phyloP scores from a whole-genome alignment of 2,113 vertebrate species.

The Redunca redunca region DNA sequence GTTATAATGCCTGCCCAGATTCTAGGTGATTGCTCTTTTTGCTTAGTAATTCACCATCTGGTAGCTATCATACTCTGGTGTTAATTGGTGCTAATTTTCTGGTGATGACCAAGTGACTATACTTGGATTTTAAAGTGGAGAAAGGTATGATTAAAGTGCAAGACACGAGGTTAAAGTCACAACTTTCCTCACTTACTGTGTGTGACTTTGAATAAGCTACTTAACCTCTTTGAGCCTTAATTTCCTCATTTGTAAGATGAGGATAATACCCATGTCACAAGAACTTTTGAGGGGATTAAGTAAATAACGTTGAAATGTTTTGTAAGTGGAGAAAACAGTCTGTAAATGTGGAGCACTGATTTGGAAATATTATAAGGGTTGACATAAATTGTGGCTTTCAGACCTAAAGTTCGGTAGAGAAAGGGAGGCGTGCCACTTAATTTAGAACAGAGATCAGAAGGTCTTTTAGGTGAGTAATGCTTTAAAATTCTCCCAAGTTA shows the following conservation, averaged over 20 bases:
- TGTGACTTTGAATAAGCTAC: slow-evolving; percentile 16
- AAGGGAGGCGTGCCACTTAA: not conserved
- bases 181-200: not conserved
- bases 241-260: slow-evolving; percentile 25
- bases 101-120: slow-evolving; percentile 20
- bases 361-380: not conserved
- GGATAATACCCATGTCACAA: not conserved
- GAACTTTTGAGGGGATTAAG: slow-evolving; percentile 19
- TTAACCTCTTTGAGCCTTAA: slow-evolving; percentile 12
- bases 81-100: slow-evolving; percentile 64
- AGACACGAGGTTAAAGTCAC: not conserved
- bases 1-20: not conserved
- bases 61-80: slow-evolving; percentile 1
- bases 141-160: slow-evolving; percentile 35
- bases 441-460: not conserved
- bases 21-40: slow-evolving; percentile 13
- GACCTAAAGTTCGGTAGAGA: not conserved
- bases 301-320: slow-evolving; percentile 34
- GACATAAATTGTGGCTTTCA: not conserved
- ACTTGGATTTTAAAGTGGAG: slow-evolving; percentile 41
- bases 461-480: not conserved
- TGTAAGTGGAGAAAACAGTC: not conserved
- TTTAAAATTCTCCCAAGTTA: not conserved
- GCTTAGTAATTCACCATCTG: slow-evolving; percentile 40
- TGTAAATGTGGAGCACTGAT: not conserved